phyloP scores from a whole-genome alignment of 2,797 vertebrate species.

The Cirrhinus molitorella region DNA sequence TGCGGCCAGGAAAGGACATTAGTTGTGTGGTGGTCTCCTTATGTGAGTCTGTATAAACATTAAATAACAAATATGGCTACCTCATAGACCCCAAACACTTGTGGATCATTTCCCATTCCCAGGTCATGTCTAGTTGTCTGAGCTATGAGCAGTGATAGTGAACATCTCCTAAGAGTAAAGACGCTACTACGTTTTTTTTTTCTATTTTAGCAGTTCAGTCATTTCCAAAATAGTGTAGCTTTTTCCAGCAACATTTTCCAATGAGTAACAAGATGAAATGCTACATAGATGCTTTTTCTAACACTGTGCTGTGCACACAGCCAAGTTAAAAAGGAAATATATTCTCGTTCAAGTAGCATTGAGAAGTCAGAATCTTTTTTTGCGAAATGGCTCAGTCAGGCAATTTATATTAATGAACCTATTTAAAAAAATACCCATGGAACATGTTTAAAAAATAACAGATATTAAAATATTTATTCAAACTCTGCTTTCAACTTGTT shows the following conservation, averaged over 20 bases:
- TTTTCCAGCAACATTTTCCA: conserved; percentile 18
- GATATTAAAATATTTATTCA: not conserved
- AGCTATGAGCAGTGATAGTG: too few species aligned
- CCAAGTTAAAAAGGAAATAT: conserved; percentile 9
- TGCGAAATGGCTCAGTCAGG: not conserved
- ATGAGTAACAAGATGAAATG: conserved; percentile 3
- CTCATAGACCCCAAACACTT: conserved; percentile 15
- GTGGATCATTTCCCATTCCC: not conserved
- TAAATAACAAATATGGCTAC: conserved; percentile 28
- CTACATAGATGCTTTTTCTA: conserved; percentile 13
- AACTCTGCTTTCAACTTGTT: not conserved
- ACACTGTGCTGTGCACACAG: not conserved
- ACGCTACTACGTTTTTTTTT: not conserved
- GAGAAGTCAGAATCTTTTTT: not conserved
- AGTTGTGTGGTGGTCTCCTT: conserved; percentile 13
- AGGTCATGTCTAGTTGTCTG: conserved; percentile 2
- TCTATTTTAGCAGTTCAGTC: not conserved
- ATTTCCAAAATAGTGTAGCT: conserved; percentile 7
- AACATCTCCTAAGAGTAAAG: not conserved
- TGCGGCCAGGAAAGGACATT: not conserved
- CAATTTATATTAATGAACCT: not conserved
- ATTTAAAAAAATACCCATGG: not conserved
- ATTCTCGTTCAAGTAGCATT: not conserved
- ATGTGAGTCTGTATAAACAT: conserved; percentile 19
- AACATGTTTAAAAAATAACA: not conserved